Base-by-base conservation (phyloP, 2,113 vertebrate species). In the Tretioscincus oriximinensis region DNA sequence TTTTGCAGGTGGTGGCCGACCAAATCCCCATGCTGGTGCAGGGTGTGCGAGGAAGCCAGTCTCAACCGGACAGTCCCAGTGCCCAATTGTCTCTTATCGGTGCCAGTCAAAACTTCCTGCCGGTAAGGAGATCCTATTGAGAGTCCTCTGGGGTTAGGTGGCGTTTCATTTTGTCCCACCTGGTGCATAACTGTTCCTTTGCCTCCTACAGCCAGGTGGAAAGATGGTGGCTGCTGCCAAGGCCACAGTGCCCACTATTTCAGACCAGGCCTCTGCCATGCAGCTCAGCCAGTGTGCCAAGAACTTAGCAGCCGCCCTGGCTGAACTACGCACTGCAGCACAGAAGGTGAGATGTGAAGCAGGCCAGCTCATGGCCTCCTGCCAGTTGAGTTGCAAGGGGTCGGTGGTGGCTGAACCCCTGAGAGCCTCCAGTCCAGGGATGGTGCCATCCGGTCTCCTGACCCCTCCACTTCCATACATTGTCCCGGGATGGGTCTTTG, bases 221-320 rank as follows among this genome's bases (percentile, higher is more conserved):
- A 99, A 98, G 93, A 98, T 99, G 97, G 98, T 99, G 63, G 96
- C 97, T 0, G 97, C 98, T 9, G 97, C 97, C 47, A 99, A 99
- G 88, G 97, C 98, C 66, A 97, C 98, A 0, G 97, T 98, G 61
- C 98, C 98, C 49, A 99, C 97, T 65, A 97, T 99, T 89, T 90
- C 95, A 0, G 98, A 99, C 92, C 97, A 98, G 88, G 97, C 97
- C 1, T 99, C 98, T 0, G 98, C 97, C 2, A 99, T 99, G 98
- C 98, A 99, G 88, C 97, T 99, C 88, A 97, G 97, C 89, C 98
- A 99, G 88, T 99, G 98, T 83, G 97, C 98, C 64, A 99, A 99
- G 92, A 99, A 98, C 90, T 93, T 99, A 77, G 97, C 98, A 0
- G 96, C 95, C 0, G 96, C 98, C 1, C 90, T 99, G 71, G 96